These are phyloP conservation scores for Hylyphantes graminicola DNA, from an alignment of 1,140 invertebrate genomes.

Conservation along the genomic window DNA sequence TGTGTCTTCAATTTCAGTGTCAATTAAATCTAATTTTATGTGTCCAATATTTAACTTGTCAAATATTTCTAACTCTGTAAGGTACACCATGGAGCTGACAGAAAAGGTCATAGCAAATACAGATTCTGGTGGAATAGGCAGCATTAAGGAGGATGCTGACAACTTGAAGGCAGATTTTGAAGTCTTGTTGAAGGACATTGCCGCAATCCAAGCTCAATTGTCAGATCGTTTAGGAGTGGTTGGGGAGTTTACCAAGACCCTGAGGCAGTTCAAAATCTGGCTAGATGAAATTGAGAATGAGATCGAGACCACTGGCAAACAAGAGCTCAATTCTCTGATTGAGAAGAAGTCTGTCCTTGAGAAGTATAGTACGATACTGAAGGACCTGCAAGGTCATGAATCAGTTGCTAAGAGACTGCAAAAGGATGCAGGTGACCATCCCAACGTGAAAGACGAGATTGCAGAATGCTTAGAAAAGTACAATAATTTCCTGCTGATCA, in stretches of 20 bases:
- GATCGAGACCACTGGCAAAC: constrained; percentile 72
- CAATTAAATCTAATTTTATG: no score
- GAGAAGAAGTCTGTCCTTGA: constrained; percentile 62
- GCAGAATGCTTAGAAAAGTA: constrained; percentile 69
- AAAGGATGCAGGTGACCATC: constrained; percentile 63
- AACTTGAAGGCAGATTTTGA: constrained; percentile 89
- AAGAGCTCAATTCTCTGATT: constrained; percentile 55
- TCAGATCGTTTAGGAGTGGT: constrained; percentile 78
- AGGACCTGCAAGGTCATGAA: constrained; percentile 71
- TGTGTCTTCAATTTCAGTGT: no score
- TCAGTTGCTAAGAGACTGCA: constrained; percentile 73
- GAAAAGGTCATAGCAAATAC: constrained; percentile 93
- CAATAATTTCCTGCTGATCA: constrained; percentile 66
- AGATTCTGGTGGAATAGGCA: constrained; percentile 83
- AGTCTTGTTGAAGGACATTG: constrained; percentile 81
- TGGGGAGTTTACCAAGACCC: constrained; percentile 83
- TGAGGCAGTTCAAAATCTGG: constrained; percentile 71
- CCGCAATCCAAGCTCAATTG: constrained; percentile 80
- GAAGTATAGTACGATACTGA: constrained; percentile 58
- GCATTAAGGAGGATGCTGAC: constrained; percentile 90
- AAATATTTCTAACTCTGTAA: neutral
- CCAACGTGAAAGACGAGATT: constrained; percentile 80
- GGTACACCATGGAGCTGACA: constrained; percentile 88
- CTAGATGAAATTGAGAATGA: constrained; percentile 87
- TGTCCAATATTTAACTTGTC: no score